These are phyloP conservation scores for Eupithecia vulgata DNA, from an alignment of 2,888 invertebrate genomes.

Conservation along the genomic window DNA sequence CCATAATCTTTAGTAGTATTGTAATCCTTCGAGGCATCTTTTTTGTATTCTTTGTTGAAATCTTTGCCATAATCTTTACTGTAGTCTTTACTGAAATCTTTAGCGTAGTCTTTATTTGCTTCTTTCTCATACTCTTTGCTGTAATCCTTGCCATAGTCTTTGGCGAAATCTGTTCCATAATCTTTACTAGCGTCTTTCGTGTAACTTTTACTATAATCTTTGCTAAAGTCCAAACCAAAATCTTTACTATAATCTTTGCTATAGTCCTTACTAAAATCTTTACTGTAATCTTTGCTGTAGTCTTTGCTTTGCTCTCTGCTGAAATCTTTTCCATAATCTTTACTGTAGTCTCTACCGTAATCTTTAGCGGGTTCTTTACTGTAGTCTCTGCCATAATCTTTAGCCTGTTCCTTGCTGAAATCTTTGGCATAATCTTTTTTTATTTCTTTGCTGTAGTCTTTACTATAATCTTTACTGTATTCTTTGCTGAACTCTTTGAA, in stretches of 20 bases:
- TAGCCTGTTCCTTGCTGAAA: conserved; percentile 37
- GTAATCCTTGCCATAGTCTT: conserved; percentile 35
- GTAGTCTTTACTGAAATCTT: conserved; percentile 42
- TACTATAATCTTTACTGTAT: conserved; percentile 37
- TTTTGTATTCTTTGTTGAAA: conserved; percentile 64
- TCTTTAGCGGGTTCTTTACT: conserved; percentile 35
- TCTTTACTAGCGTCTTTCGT: conserved; percentile 34
- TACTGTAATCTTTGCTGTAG: conserved; percentile 38
- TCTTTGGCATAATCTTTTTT: conserved; percentile 42
- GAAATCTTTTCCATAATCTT: conserved; percentile 33
- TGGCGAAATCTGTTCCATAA: conserved; percentile 40
- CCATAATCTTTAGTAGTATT: conserved; percentile 26
- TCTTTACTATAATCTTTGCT: conserved; percentile 40
- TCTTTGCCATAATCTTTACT: conserved; percentile 60
- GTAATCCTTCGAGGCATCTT: conserved; percentile 61
- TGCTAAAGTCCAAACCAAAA: conserved; percentile 24
- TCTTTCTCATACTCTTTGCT: conserved; percentile 36
- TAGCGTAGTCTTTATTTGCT: conserved; percentile 36
- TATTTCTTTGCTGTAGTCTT: conserved; percentile 34
- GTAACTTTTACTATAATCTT: conserved; percentile 40
- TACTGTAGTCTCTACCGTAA: conserved; percentile 41
- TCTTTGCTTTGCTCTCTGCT: conserved; percentile 21
- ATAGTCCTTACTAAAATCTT: conserved; percentile 40
- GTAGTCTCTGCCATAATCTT: conserved; percentile 43
- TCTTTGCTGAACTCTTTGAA: conserved; percentile 37